Conservation (phyloP, 2,113 vertebrate species). For the Columba janthina region DNA sequence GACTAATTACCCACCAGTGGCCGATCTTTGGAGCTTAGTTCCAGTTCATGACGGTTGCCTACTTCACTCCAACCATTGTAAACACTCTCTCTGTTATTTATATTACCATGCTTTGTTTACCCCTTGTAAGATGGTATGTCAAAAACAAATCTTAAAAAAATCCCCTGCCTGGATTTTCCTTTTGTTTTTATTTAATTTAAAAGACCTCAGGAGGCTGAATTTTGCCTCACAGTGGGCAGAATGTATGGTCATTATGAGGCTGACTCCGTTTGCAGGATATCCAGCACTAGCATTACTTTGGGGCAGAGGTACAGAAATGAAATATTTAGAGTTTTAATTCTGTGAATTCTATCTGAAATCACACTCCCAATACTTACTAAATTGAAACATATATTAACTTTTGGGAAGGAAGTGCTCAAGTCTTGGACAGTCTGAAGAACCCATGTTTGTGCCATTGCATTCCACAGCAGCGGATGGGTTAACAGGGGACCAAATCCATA, state of each 20-base stretch:
- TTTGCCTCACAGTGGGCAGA: background rate
- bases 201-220: background rate
- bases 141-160: background rate
- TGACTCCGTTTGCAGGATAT: background rate
- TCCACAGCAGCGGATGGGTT: background rate
- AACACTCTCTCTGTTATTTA: background rate
- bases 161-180: background rate
- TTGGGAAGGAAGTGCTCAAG: background rate
- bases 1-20: background rate
- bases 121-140: background rate
- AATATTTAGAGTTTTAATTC: background rate
- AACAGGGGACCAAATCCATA: background rate
- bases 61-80: background rate
- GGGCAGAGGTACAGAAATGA: background rate
- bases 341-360: background rate
- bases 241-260: background rate
- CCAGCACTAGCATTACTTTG: background rate
- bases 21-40: background rate
- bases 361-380: background rate
- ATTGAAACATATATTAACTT: background rate
- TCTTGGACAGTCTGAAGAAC: background rate
- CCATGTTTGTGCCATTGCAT: background rate
- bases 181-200: background rate
- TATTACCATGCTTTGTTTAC: background rate
- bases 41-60: background rate